Evolutionary conservation across 2,888 invertebrate genomes (phyloP).

Genomic region (Apamea sordens): DNA sequence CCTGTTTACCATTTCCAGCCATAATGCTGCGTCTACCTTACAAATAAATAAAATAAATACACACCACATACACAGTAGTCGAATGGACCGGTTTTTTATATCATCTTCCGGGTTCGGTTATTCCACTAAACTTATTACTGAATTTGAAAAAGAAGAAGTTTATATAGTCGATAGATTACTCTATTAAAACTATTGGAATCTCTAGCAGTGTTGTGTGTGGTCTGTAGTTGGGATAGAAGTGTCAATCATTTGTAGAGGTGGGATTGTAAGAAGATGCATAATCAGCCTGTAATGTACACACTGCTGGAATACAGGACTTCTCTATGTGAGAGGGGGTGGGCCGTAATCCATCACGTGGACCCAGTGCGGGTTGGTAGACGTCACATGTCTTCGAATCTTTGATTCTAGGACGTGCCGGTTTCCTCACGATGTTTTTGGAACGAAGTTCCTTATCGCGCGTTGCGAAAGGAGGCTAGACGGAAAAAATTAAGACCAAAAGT

Average conservation of each 20-base stretch:
- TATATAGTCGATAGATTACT: constrained; percentile 9
- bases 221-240: neutral
- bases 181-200: neutral
- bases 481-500: too few relatives aligned
- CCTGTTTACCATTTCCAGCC: constrained; percentile 81
- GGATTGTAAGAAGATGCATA: neutral
- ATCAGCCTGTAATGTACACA: too few relatives aligned
- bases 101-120: constrained; percentile 55
- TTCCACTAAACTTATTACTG: neutral
- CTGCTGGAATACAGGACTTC: too few relatives aligned
- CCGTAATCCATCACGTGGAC: too few relatives aligned
- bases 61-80: constrained; percentile 64
- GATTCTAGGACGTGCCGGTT: too few relatives aligned
- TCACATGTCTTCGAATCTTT: too few relatives aligned
- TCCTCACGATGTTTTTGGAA: too few relatives aligned
- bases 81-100: constrained; percentile 40
- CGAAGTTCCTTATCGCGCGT: too few relatives aligned
- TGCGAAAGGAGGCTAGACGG: too few relatives aligned
- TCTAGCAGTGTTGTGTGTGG: constrained; percentile 30
- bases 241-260: neutral
- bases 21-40: constrained; percentile 66
- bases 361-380: too few relatives aligned
- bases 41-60: constrained; percentile 72
- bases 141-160: neutral
- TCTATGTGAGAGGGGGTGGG: too few relatives aligned